A percentile compares a stretch with the other conserved stretches of the same genome.
phyloP scores from a whole-genome alignment of 2,888 invertebrate genomes.

The Leptarthrus brevirostris region DNA sequence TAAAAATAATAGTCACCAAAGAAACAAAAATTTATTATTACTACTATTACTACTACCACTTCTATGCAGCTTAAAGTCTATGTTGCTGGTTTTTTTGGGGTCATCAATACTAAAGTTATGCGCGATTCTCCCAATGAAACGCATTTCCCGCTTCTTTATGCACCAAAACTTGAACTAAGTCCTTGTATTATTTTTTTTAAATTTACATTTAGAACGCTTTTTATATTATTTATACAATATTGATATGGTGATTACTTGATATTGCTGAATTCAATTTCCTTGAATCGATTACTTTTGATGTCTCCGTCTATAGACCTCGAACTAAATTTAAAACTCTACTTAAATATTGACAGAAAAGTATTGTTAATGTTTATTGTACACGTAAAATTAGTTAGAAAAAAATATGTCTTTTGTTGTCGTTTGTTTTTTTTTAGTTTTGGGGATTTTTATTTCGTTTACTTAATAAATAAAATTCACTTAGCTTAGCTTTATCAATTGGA shows the following conservation, averaged over 20 bases:
- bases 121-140: conserved; percentile 7
- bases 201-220: conserved; percentile 24
- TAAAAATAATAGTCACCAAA: conserved; percentile 3
- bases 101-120: too few relatives aligned
- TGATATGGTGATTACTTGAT: conserved; percentile 46
- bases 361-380: conserved; percentile 12
- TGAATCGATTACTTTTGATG: conserved; percentile 19
- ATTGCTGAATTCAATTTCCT: conserved; percentile 44
- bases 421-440: conserved; percentile 6
- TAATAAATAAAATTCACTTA: conserved; percentile 31
- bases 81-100: too few relatives aligned
- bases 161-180: conserved; percentile 14
- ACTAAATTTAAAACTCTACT: background rate
- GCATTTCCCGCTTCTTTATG: conserved; percentile 12
- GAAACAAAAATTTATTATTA: background rate
- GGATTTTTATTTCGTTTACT: conserved; percentile 10
- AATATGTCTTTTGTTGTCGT: conserved; percentile 46
- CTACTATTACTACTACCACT: too few relatives aligned
- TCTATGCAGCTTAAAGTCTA: too few relatives aligned
- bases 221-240: conserved; percentile 32
- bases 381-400: conserved; percentile 39
- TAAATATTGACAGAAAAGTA: background rate
- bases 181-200: conserved; percentile 16
- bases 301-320: background rate
- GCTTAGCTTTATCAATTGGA: conserved; percentile 24